A percentile compares a stretch with the other conserved stretches of the same genome.
phyloP scores from a whole-genome alignment of 2,113 vertebrate genomes.

The Oxyruncus cristatus region DNA sequence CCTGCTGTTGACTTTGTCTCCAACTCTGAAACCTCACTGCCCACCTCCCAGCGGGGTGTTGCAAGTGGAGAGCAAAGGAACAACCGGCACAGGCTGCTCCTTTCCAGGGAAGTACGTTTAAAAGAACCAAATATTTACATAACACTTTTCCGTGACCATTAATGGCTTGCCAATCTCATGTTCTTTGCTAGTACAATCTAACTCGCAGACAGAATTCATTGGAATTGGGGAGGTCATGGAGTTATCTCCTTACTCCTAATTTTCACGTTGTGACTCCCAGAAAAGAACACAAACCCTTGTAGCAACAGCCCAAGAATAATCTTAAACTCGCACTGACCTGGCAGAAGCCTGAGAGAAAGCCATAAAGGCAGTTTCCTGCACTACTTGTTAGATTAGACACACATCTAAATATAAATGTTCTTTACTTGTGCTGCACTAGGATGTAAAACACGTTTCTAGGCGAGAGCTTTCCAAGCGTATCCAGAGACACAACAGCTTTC shows the following conservation, averaged over 20 bases:
- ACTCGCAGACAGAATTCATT: background rate
- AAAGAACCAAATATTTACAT: background rate
- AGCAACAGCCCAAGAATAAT: background rate
- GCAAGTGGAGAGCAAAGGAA: background rate
- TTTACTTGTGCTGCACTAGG: background rate
- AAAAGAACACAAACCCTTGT: background rate
- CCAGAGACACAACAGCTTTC: conserved; percentile 23
- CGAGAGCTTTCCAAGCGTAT: conserved; percentile 2
- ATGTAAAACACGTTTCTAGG: background rate
- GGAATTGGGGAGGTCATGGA: background rate
- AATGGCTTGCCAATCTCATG: background rate
- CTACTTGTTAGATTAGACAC: background rate
- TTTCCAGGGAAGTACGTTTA: background rate
- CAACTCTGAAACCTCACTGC: background rate
- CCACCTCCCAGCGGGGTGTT: background rate
- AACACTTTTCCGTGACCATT: background rate
- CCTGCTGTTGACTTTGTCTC: background rate
- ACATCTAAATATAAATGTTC: conserved; percentile 34
- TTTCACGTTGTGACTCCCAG: background rate
- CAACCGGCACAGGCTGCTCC: background rate
- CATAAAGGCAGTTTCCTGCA: background rate
- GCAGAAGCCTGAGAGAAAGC: conserved; percentile 7
- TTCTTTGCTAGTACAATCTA: background rate
- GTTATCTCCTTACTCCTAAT: background rate
- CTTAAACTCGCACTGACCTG: conserved; percentile 1